A percentile compares a stretch with the other conserved stretches of the same genome.
phyloP scores from a whole-genome alignment of 2,888 invertebrate species.

The Oscheius myriophilus region DNA sequence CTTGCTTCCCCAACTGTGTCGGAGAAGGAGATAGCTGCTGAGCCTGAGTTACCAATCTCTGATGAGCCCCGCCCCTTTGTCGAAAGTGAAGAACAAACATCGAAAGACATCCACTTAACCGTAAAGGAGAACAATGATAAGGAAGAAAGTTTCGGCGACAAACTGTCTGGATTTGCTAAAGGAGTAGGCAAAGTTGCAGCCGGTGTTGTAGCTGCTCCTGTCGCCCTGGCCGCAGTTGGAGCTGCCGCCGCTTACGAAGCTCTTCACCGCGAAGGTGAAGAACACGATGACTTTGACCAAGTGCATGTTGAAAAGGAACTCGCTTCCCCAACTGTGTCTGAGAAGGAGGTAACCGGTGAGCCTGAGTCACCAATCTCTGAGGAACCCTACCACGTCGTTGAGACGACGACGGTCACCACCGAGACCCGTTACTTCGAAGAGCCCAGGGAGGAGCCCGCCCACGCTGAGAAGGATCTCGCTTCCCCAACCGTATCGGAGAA shows the following conservation, averaged over 20 bases:
- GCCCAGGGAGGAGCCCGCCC: background rate
- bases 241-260: conserved; percentile 40
- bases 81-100: too few relatives aligned
- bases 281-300: background rate
- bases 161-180: conserved; percentile 35
- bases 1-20: conserved; percentile 2
- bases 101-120: too few relatives aligned
- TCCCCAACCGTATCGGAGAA: background rate
- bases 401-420: conserved; percentile 13
- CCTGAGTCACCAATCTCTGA: background rate
- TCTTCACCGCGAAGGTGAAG: conserved; percentile 10
- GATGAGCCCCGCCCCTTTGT: too few relatives aligned
- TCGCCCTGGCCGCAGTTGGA: conserved; percentile 53
- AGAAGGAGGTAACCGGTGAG: background rate
- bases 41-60: too few relatives aligned
- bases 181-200: conserved; percentile 54
- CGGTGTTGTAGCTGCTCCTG: conserved; percentile 53
- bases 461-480: background rate
- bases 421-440: conserved; percentile 16
- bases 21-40: background rate
- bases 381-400: conserved; percentile 20
- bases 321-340: background rate
- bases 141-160: conserved; percentile 13
- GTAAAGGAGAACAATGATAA: conserved; percentile 6
- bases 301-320: background rate